phyloP scores from a whole-genome alignment of 2,113 vertebrate species.

The Phaethon lepturus region DNA sequence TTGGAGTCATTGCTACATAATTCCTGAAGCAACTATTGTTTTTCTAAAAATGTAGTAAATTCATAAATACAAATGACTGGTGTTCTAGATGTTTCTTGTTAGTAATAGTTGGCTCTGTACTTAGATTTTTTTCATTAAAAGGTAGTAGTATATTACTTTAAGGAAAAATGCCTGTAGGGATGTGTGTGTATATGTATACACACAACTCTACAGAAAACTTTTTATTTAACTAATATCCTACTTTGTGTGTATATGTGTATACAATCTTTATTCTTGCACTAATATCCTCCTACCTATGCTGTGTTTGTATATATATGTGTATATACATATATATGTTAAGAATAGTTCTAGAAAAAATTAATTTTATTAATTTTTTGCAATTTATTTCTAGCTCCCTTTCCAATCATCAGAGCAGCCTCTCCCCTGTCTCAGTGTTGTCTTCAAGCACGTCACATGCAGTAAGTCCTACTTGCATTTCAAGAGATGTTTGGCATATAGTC shows the following conservation, averaged over 20 bases:
- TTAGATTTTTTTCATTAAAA: neutral
- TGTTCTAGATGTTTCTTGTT: neutral
- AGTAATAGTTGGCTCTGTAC: neutral
- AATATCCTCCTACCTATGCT: neutral
- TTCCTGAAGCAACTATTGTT: neutral
- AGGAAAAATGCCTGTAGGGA: neutral
- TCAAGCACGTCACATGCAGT: slow-evolving; percentile 85
- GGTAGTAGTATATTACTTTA: neutral
- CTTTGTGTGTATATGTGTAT: neutral
- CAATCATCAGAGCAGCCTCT: slow-evolving; percentile 86
- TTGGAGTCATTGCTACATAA: neutral
- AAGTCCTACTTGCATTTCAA: slow-evolving; percentile 49
- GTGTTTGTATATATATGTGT: neutral
- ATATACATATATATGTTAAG: neutral
- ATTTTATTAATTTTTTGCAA: neutral
- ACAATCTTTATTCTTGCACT: neutral
- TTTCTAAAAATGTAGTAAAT: neutral
- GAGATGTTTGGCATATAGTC: neutral
- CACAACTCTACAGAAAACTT: neutral
- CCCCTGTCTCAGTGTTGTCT: slow-evolving; percentile 83
- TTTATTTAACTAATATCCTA: neutral
- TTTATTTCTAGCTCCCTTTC: slow-evolving; percentile 70
- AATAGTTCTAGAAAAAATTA: neutral
- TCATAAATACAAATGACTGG: neutral
- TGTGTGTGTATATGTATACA: no score